Base-by-base conservation (phyloP, 2,888 invertebrate genomes). In the Noctuana brunneofusca region DNA sequence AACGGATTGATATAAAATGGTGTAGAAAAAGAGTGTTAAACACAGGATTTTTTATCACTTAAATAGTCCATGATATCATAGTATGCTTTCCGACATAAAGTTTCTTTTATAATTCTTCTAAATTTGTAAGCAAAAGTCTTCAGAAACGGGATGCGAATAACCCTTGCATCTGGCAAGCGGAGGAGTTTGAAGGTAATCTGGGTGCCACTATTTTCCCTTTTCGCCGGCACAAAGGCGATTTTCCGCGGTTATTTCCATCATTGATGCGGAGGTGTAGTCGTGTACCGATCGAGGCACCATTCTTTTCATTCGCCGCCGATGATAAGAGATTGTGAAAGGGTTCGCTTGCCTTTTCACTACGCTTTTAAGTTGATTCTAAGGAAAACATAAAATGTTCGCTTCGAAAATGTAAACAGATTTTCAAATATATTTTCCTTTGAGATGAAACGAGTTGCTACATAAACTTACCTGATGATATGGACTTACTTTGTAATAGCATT, bases 181-280 rank as follows among this genome's bases (percentile, higher is more conserved):
- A 81, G 83, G 84, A 82, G 86, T 76, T 84, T 83, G 76, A 84
- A 86, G 82, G 81, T 84, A 83, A 85, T 85, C 83, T 80, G 72
- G 76, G 75, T 76, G n/a, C 69, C 78, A 77, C 80, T 80, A 80
- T 84, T 83, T 85, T 78, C 76, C 67, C 80, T 83, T 41, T 83
- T 85, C 80, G 75, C 73, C 74, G 75, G 75, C 83, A 77, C 83
- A 84, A 87, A 86, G 82, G 85, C 86, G 75, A 84, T 86, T 84
- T 84, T 86, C 74, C 76, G 74, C 71, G 77, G 83, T 79, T 86
- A 82, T 83, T 78, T 81, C 79, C 76, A 78, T 81, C 79, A 79
- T 76, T 69, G 75, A 79, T 68, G 67, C 16, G 54, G 3, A 54
- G 22, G 56, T 56, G 56, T 62, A 56, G 62, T 32, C 54, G 55